These are phyloP conservation scores for Argyresthia albistria DNA, from an alignment of 2,888 invertebrate species.

Conservation along the genomic window DNA sequence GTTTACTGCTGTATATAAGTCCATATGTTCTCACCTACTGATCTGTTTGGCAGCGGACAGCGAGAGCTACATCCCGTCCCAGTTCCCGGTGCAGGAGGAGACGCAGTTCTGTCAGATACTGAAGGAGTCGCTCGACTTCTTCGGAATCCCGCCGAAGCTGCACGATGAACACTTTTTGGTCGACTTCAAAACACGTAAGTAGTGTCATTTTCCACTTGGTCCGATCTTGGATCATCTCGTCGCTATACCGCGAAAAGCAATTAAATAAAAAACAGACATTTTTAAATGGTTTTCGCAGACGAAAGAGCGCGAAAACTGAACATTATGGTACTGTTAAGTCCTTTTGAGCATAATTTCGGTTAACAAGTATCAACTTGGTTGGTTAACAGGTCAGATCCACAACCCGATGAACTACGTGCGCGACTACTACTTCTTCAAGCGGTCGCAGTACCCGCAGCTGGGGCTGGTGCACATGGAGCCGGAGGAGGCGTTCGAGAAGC, in stretches of 20 bases:
- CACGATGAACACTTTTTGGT: slow-evolving; percentile 95
- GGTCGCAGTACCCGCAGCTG: slow-evolving; percentile 98
- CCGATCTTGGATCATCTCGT: background rate
- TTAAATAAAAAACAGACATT: too few relatives aligned
- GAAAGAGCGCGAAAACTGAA: too few relatives aligned
- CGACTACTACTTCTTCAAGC: slow-evolving; percentile 95
- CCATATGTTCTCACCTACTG: background rate
- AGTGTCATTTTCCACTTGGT: background rate
- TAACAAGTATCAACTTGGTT: too few relatives aligned
- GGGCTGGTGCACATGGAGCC: slow-evolving; percentile 94
- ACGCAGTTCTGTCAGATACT: slow-evolving; percentile 96
- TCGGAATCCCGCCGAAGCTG: slow-evolving; percentile 92
- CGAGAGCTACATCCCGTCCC: slow-evolving; percentile 96
- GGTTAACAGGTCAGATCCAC: slow-evolving; percentile 96
- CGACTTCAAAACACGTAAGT: slow-evolving; percentile 97
- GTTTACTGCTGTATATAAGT: too few relatives aligned
- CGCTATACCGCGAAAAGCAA: too few relatives aligned
- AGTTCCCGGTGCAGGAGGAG: slow-evolving; percentile 98
- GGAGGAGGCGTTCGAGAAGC: slow-evolving; percentile 89
- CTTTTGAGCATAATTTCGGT: background rate
- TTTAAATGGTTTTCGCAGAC: too few relatives aligned
- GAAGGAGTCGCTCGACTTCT: slow-evolving; percentile 96
- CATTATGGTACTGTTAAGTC: background rate
- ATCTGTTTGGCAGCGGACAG: slow-evolving; percentile 76
- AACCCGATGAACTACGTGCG: slow-evolving; percentile 96